Base-by-base conservation (phyloP, 2,888 invertebrate genomes). In the Mythimna loreyi region DNA sequence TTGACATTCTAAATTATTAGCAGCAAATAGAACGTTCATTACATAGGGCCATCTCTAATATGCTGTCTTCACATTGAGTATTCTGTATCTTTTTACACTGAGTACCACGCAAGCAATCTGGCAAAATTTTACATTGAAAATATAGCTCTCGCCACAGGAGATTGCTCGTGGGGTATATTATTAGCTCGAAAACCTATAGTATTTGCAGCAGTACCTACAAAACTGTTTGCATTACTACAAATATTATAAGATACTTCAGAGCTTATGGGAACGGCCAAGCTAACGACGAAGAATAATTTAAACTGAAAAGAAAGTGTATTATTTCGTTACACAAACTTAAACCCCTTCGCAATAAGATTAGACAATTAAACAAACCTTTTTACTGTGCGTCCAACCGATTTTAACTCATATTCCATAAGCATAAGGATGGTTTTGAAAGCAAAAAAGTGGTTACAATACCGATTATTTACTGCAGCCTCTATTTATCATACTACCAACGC, bases 251-350 rank as follows among this genome's bases (percentile, higher is more conserved):
- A 9, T 19, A 0, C 0, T 45, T 45, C 1, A 11, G 30, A 66
- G 36, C 57, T 77, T 62, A 55, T 6, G 21, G 70, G 58, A 66
- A n/a, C 43, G 50, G 61, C 75, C 70, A 75, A 30, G 52, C 25
- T 68, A 57, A 6, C 69, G 1, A 78, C 53, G 7, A 49, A n/a
- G 16, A 40, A 40, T 40, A 63, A 43, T 6, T n/a, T 45, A 2
- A 5, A n/a, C 9, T 0, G 1, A 23, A 3, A 3, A 25, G 6
- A 16, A 55, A 52, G 23, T 49, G 23, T 49, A 3, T 5, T 33
- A 33, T 33, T 3, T 36, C 9, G 11, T 2, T 33, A 33, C 11
- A 33, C 11, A 2, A 1, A 33, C 33, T 3, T 33, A 33, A 2
- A 36, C 36, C 4, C 13, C 0, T 36, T 36, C 11, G 11, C 36